Conservation (phyloP, 2,113 vertebrate species). For the Emydura subglobosa region DNA sequence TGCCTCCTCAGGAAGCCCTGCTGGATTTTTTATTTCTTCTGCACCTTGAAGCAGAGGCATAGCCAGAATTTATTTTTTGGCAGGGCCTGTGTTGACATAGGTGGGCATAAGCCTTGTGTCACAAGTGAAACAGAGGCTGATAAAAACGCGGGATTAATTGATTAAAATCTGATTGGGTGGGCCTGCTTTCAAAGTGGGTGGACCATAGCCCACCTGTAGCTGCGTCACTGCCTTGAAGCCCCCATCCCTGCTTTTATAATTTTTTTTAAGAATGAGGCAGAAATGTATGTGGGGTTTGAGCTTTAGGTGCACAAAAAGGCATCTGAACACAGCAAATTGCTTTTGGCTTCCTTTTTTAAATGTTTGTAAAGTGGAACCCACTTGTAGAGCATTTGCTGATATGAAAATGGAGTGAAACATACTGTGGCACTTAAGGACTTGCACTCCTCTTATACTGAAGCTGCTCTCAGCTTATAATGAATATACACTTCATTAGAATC, state of each 20-base stretch:
- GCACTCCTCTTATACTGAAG: not conserved
- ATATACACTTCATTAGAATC: not conserved
- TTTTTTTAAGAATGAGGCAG: not conserved
- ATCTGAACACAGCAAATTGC: not conserved
- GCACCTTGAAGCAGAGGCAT: not conserved
- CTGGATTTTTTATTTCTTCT: not conserved
- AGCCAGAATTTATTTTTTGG: too few species aligned
- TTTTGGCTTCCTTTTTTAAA: not conserved
- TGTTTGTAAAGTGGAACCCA: not conserved
- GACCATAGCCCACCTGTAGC: too few species aligned
- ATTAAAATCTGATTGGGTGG: too few species aligned
- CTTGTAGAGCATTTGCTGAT: not conserved
- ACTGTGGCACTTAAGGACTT: accelerated
- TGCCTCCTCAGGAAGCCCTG: not conserved
- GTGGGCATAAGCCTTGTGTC: too few species aligned
- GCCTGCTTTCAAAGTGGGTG: too few species aligned
- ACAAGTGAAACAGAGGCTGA: too few species aligned
- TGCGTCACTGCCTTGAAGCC: not conserved
- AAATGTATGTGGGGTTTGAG: not conserved
- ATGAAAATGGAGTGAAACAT: not conserved
- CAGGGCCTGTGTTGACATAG: too few species aligned
- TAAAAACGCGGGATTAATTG: too few species aligned
- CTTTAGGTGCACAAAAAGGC: not conserved
- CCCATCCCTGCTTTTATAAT: not conserved
- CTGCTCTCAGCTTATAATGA: not conserved